A percentile compares a stretch with the other conserved stretches of the same genome.
Evolutionary conservation across 2,888 invertebrate genomes (phyloP).

Genomic region (Parasteatoda lunata): DNA sequence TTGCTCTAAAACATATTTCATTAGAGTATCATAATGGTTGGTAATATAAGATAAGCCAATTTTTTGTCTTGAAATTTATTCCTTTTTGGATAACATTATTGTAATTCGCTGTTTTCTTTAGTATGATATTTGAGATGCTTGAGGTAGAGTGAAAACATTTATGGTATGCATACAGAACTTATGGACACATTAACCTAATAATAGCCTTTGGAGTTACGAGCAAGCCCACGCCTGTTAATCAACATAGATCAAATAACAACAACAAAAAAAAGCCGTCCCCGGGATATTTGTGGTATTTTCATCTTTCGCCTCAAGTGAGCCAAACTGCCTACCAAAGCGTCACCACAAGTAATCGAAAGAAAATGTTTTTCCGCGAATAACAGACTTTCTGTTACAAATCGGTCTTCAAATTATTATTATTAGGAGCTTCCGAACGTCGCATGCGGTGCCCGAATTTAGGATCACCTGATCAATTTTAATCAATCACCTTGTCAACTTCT

Average conservation of each 20-base stretch:
- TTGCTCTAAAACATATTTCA: too few species aligned
- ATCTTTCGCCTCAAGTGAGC: background rate
- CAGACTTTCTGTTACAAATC: constrained; percentile 58
- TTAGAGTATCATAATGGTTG: too few species aligned
- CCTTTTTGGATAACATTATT: too few species aligned
- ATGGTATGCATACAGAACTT: background rate
- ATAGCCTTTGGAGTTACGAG: background rate
- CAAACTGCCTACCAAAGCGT: constrained; percentile 10
- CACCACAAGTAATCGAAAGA: constrained; percentile 28
- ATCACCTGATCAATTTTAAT: constrained; percentile 69
- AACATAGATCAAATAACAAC: background rate
- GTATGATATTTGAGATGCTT: too few species aligned
- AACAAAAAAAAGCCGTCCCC: background rate
- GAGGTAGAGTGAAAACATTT: background rate
- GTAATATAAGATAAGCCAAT: too few species aligned
- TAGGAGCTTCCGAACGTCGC: constrained; percentile 63
- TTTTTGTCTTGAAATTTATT: too few species aligned
- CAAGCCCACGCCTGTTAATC: background rate
- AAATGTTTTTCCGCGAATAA: constrained; percentile 42
- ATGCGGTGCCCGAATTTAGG: constrained; percentile 52
- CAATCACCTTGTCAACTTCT: constrained; percentile 67
- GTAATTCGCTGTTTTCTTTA: too few species aligned
- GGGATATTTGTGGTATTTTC: constrained; percentile 9
- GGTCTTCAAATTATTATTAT: constrained; percentile 64
- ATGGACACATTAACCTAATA: background rate